These are phyloP conservation scores for Sycobia sp. DNA, from an alignment of 1,140 invertebrate species.

Conservation along the genomic window DNA sequence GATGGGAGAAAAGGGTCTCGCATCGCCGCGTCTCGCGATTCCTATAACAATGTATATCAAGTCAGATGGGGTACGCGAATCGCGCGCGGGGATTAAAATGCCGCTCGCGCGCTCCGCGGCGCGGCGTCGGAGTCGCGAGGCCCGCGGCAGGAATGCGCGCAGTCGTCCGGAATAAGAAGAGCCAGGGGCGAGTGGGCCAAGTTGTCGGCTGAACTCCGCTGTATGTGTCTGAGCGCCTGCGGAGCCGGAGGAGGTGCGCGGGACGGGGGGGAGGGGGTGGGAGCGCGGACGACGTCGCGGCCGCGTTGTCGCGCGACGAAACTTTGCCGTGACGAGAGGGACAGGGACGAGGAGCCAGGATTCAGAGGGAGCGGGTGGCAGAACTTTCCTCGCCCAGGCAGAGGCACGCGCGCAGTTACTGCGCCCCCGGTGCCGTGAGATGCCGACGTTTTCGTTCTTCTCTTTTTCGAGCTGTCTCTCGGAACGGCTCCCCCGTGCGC, in stretches of 20 bases:
- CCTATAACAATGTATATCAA: too few species aligned
- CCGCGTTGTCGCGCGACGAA: conserved; percentile 59
- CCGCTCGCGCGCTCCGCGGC: not conserved
- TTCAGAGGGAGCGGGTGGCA: conserved; percentile 23
- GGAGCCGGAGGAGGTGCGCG: conserved; percentile 18
- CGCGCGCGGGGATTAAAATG: too few species aligned
- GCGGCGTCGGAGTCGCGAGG: too few species aligned
- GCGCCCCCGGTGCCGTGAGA: not conserved
- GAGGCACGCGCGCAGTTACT: not conserved
- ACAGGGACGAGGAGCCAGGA: conserved; percentile 38
- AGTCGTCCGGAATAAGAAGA: conserved; percentile 62
- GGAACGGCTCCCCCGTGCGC: too few species aligned
- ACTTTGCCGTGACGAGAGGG: conserved; percentile 60
- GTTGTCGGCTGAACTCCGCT: conserved; percentile 43
- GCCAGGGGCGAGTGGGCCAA: conserved; percentile 60
- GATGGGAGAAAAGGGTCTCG: too few species aligned
- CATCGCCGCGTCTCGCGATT: too few species aligned
- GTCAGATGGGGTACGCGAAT: too few species aligned
- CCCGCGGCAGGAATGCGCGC: conserved; percentile 32
- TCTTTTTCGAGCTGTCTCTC: conserved; percentile 3
- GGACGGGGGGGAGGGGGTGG: conserved; percentile 42
- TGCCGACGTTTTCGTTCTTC: not conserved
- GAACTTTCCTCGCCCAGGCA: conserved; percentile 54
- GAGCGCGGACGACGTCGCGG: too few species aligned
- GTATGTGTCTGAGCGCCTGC: conserved; percentile 11